These are phyloP conservation scores for Acanthaster planci DNA, from an alignment of 35 echinoderm and acorn worm species.

Conservation along the genomic window DNA sequence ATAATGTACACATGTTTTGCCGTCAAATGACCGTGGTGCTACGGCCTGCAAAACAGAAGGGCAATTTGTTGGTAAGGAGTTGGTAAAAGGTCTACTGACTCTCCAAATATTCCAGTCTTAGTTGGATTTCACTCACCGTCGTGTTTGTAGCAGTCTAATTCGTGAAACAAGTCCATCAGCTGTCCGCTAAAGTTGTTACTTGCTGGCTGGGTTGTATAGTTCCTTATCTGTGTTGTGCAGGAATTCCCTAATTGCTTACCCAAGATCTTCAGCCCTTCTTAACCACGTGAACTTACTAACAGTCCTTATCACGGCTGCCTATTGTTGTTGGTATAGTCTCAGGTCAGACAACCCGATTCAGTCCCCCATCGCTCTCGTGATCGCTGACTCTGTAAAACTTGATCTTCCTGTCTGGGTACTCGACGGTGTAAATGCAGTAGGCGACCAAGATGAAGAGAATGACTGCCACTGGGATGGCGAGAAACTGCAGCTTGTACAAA, in stretches of 20 bases:
- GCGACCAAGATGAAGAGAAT: slow-evolving; percentile 48
- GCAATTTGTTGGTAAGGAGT: too few species aligned
- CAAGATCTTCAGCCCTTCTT: neutral
- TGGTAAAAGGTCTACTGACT: too few species aligned
- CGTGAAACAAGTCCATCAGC: too few species aligned
- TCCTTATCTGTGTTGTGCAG: neutral
- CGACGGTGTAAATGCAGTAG: slow-evolving; percentile 55
- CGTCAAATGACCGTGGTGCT: too few species aligned
- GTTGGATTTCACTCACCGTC: too few species aligned
- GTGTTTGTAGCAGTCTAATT: too few species aligned
- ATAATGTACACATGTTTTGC: too few species aligned
- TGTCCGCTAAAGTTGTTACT: neutral
- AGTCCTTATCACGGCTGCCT: too few species aligned
- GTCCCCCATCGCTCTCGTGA: slow-evolving; percentile 30
- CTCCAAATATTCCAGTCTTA: too few species aligned
- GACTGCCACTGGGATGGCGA: slow-evolving; percentile 58
- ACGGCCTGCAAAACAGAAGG: too few species aligned
- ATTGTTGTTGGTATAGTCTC: neutral
- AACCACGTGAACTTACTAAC: too few species aligned
- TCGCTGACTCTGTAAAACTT: slow-evolving; percentile 69
- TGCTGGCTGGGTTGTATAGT: neutral
- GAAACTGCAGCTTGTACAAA: slow-evolving; percentile 56
- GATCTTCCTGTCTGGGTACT: slow-evolving; percentile 56
- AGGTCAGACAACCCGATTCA: neutral
- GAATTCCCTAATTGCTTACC: neutral